phyloP scores from a whole-genome alignment of 2,797 vertebrate species.

The Falco biarmicus region DNA sequence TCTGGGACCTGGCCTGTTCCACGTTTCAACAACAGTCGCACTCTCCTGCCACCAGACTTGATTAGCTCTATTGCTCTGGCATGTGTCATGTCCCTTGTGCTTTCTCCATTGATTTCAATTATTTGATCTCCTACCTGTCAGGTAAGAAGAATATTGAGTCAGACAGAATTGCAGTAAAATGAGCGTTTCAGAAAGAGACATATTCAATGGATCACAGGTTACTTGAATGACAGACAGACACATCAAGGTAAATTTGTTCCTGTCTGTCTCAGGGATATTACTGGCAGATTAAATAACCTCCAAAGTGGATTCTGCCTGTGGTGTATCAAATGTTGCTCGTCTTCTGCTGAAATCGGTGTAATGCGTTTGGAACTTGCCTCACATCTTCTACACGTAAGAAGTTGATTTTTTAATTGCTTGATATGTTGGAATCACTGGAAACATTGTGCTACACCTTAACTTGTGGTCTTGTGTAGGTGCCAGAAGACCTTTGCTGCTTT shows the following conservation, averaged over 20 bases:
- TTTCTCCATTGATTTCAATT: constrained; percentile 99
- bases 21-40: constrained; percentile 92
- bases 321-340: background rate
- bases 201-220: constrained; percentile 32
- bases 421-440: background rate
- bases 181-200: constrained; percentile 50
- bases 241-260: constrained; percentile 60
- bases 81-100: constrained; percentile 96
- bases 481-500: background rate
- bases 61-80: constrained; percentile 97
- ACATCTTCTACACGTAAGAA: background rate
- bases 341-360: background rate
- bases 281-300: constrained; percentile 43
- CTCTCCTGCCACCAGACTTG: constrained; percentile 93
- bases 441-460: background rate
- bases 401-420: background rate
- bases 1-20: constrained; percentile 98
- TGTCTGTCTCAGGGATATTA: constrained; percentile 53
- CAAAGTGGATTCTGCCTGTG: background rate
- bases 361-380: background rate
- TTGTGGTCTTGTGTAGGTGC: background rate
- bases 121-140: constrained; percentile 97
- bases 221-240: constrained; percentile 52
- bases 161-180: constrained; percentile 60
- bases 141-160: constrained; percentile 66